These are phyloP conservation scores for Platerodrilus igneus DNA, from an alignment of 2,888 invertebrate species.

Conservation along the genomic window DNA sequence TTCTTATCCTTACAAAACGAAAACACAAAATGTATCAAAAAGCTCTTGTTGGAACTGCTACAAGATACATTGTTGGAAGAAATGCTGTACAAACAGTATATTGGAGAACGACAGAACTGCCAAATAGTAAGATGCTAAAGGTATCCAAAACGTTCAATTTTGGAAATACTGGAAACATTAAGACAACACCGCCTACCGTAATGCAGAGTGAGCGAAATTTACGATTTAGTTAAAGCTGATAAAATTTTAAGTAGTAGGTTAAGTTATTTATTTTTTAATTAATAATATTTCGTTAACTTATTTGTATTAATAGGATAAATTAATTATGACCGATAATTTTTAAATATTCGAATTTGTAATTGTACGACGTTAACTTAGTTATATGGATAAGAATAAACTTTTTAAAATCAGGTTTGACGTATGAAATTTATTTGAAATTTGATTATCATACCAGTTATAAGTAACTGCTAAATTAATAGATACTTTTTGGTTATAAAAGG, in stretches of 20 bases:
- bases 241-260: neutral
- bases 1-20: no score
- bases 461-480: no score
- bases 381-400: no score
- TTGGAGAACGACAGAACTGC: constrained; percentile 57
- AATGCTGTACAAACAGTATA: constrained; percentile 74
- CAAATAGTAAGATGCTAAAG: constrained; percentile 38
- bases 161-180: constrained; percentile 20
- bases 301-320: constrained; percentile 8
- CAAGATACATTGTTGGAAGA: constrained; percentile 67
- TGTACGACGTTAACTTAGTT: no score
- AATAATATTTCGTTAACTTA: neutral
- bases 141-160: constrained; percentile 41
- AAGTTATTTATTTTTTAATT: no score
- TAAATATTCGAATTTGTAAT: no score
- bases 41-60: constrained; percentile 63
- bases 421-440: no score
- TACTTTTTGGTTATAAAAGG: no score
- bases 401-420: no score
- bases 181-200: constrained; percentile 8
- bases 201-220: no score
- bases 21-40: constrained; percentile 42
- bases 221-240: constrained; percentile 5
- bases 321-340: no score
- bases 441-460: no score